Evolutionary conservation across 2,797 vertebrate genomes (phyloP), one percentile per base, ranked within the genome.

Genomic region (Gallinago stenura): DNA sequence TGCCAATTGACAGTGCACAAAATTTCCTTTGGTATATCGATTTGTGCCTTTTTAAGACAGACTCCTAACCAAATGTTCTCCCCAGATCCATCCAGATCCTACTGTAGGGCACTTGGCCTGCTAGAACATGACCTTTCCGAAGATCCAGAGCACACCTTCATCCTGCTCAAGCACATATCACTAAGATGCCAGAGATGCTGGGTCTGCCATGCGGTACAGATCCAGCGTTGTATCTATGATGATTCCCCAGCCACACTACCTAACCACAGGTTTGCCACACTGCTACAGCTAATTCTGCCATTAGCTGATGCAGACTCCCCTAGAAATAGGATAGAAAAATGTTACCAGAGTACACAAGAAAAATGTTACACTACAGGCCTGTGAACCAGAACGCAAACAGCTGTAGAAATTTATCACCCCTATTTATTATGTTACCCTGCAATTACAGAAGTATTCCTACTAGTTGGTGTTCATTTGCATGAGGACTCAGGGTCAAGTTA

Each of bases 371-470:
- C 48, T 50, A 33, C 37, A 43, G 37, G 12, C 8, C n/a, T 31
- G 5, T 83, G 51, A 95, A 83, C 20, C 15, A 64, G 21, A 91
- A 86, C 0, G 6, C 5, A 21, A 87, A 54, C 10, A 87, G 15
- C 72, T 88, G 70, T 35, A 88, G 45, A 90, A 64, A 78, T 43
- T 77, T 77, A 35, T 85, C 72, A 73, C 19, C 8, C 24, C 10
- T 62, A 37, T 86, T 78, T 71, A 51, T 77, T 54, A n/a, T n/a
- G 46, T 51, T 46, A 66, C 15, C 33, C 43, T 77, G 30, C 13
- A 88, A 62, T 72, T 80, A 73, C 39, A 91, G 41, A 77, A 87
- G 28, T 66, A 77, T 60, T 88, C 19, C 26, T 66, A 62, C 24
- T 48, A 73, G 46, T 26, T 80, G 45, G 24, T 0, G 0, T 21